A percentile compares a stretch with the other conserved stretches of the same genome.
Conservation (phyloP, 2,113 vertebrate species). For the Leptosomus discolor region DNA sequence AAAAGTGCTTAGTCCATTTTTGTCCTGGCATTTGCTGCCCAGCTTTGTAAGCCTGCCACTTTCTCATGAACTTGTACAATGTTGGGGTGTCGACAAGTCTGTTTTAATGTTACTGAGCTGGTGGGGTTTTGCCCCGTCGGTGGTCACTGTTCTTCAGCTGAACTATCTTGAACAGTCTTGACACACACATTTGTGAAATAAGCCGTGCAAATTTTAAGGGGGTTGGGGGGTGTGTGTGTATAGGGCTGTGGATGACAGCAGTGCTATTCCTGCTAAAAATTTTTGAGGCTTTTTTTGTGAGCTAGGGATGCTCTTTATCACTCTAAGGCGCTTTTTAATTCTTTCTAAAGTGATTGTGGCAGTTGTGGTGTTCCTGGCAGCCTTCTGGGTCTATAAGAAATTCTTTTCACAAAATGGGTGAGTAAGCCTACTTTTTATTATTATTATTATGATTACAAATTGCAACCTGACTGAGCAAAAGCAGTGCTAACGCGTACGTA, state of each 20-base stretch:
- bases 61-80: accelerated
- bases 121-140: not conserved
- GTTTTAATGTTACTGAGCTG: not conserved
- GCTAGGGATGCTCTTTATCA: not conserved
- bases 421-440: not conserved
- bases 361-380: not conserved
- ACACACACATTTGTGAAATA: not conserved
- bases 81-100: accelerated
- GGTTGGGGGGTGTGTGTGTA: no score
- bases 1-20: not conserved
- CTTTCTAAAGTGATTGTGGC: not conserved
- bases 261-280: not conserved
- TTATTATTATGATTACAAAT: not conserved
- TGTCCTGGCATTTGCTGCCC: not conserved
- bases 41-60: not conserved
- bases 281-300: not conserved
- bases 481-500: not conserved
- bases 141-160: not conserved
- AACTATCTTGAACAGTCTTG: not conserved
- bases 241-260: not conserved
- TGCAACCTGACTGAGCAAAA: not conserved
- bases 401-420: slow-evolving; percentile 39
- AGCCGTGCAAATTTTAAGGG: not conserved
- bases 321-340: not conserved
- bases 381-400: slow-evolving; percentile 20